Conservation (phyloP, 2,113 vertebrate species). For the Cynopterus brachyotis region DNA sequence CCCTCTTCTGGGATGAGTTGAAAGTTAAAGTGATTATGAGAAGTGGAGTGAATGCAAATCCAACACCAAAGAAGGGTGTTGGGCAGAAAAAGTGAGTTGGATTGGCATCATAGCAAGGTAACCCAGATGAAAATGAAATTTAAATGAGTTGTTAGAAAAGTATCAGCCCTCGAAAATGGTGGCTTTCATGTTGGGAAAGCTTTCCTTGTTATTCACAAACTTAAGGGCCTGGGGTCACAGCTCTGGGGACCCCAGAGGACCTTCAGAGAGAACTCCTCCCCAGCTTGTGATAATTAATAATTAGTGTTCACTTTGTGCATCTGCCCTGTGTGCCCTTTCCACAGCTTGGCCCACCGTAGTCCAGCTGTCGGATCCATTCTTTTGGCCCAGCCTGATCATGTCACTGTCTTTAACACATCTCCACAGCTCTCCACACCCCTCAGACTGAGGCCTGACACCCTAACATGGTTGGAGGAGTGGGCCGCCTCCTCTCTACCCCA, state of each 20-base stretch:
- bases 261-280: neutral
- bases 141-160: neutral
- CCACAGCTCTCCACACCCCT: neutral
- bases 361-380: neutral
- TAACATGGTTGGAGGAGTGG: too few relatives aligned
- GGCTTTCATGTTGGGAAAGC: neutral
- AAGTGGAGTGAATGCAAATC: neutral
- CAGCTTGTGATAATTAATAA: neutral
- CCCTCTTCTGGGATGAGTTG: neutral
- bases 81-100: neutral
- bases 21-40: neutral
- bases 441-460: neutral
- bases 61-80: neutral
- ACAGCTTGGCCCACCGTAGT: neutral
- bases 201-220: neutral
- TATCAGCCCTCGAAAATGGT: neutral
- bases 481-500: neutral
- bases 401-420: neutral
- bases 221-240: neutral
- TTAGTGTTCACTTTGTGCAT: neutral
- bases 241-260: neutral
- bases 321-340: neutral
- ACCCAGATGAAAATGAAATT: neutral
- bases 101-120: neutral
- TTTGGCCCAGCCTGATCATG: neutral